Evolutionary conservation across 2,888 invertebrate genomes (phyloP), one percentile per base, ranked within the genome.

Genomic region (Tipula vernalis): DNA sequence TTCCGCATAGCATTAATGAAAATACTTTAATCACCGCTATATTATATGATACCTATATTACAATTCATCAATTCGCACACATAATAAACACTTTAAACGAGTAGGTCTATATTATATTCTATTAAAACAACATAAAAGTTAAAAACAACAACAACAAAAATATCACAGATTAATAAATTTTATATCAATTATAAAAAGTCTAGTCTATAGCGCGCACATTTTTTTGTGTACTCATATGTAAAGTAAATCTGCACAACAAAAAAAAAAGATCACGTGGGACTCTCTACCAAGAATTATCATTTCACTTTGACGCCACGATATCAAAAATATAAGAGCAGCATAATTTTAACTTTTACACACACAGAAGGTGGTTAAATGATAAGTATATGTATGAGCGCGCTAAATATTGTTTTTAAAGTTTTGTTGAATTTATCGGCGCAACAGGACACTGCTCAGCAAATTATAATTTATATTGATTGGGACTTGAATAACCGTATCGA

Each of bases 361-460:
- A 71, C 71, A 71, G 71, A 71, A 71, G 71, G 71, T 71, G 71
- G 71, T 71, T 71, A 71, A 71, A 71, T 71, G 71, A 71, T 71
- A 51, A 51, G 28, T 57, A 15, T 57, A 57, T 57, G 51, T 57
- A 57, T 15, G 39, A 51, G 51, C 51, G 15, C 51, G 51, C 51
- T 15, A 71, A 71, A 71, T 71, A 28, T 57, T 15, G 51, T 5
- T 57, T 71, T 3, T 28, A 28, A 28, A 71, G 28, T 28, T 71
- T 57, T 57, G 51, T 57, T 71, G 71, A 71, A 71, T 71, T 10
- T 2, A 71, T 71, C 71, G 28, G 28, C 28, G 28, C 71, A 71
- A 71, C 71, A 71, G 71, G 71, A 28, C 28, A n/a, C n/a, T n/a
- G 28, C 71, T 71, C 71, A 71, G 28, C 71, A 71, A 71, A 71